These are phyloP conservation scores for Salmo trutta DNA, from an alignment of 2,797 vertebrate species.

Conservation along the genomic window DNA sequence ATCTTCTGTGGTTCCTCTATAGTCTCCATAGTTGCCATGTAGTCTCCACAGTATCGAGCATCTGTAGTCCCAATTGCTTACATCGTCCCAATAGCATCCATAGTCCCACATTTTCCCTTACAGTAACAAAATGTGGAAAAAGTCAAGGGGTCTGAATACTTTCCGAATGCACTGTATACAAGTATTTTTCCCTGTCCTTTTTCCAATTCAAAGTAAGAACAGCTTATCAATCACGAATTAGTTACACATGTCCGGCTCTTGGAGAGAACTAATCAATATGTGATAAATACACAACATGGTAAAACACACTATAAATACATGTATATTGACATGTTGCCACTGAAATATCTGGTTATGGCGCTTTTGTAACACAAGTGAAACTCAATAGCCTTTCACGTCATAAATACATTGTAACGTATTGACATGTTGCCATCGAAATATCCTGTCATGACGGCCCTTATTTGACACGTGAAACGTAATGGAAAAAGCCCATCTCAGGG, in stretches of 20 bases:
- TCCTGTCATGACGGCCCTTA: background rate
- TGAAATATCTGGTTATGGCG: background rate
- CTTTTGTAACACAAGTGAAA: slow-evolving; percentile 14
- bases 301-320: slow-evolving; percentile 3
- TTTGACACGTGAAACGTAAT: slow-evolving; percentile 17
- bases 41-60: too few relatives aligned
- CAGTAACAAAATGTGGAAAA: too few relatives aligned
- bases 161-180: too few relatives aligned
- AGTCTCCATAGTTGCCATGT: too few relatives aligned
- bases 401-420: background rate
- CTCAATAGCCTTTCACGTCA: background rate
- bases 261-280: slow-evolving; percentile 31
- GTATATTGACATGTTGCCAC: slow-evolving; percentile 20
- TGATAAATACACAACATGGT: slow-evolving; percentile 38
- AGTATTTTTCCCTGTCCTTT: background rate
- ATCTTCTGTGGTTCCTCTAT: too few relatives aligned
- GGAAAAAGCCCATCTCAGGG: background rate
- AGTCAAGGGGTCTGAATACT: too few relatives aligned
- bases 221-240: slow-evolving; percentile 38
- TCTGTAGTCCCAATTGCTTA: too few relatives aligned
- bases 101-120: too few relatives aligned
- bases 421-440: background rate
- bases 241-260: slow-evolving; percentile 39
- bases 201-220: background rate
- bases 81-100: too few relatives aligned